Evolutionary conservation across 2,797 vertebrate genomes (phyloP).

Genomic region (Craterocephalus amniculus): DNA sequence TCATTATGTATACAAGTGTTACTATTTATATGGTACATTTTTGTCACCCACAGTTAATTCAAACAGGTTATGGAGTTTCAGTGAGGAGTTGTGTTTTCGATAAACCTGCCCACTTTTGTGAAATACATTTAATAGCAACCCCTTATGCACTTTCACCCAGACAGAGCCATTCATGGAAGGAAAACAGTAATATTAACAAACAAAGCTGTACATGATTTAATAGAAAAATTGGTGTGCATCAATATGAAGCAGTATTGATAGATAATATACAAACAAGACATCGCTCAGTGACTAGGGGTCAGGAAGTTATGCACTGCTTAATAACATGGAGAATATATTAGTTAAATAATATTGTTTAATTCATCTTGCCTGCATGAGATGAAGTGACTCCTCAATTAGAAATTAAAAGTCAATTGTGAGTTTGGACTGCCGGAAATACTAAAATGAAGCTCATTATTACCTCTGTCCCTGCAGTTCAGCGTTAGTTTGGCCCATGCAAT

Average conservation of each 20-base stretch:
- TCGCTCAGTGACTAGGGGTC: background rate
- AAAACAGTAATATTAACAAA: slow-evolving; percentile 57
- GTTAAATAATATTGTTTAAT: slow-evolving; percentile 60
- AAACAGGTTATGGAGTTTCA: slow-evolving; percentile 59
- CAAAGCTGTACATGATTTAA: slow-evolving; percentile 63
- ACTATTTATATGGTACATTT: slow-evolving; percentile 73
- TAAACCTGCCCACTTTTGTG: slow-evolving; percentile 42
- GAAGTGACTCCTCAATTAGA: slow-evolving; percentile 17
- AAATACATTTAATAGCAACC: slow-evolving; percentile 80
- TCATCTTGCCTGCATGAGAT: slow-evolving; percentile 41
- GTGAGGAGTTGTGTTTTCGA: slow-evolving; percentile 49
- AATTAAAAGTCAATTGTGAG: slow-evolving; percentile 9
- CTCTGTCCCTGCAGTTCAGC: slow-evolving; percentile 37
- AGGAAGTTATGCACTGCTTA: slow-evolving; percentile 30
- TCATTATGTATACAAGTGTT: slow-evolving; percentile 76
- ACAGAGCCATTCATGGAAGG: slow-evolving; percentile 36
- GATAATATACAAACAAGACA: slow-evolving; percentile 48
- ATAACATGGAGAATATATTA: slow-evolving; percentile 36
- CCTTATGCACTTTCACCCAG: slow-evolving; percentile 60
- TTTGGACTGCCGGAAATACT: slow-evolving; percentile 9
- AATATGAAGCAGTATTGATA: slow-evolving; percentile 63
- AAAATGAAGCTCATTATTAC: slow-evolving; percentile 17
- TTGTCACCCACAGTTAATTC: slow-evolving; percentile 68
- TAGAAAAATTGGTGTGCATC: slow-evolving; percentile 60
- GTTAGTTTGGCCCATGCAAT: slow-evolving; percentile 60